These are phyloP conservation scores for Cosmia trapezina DNA, from an alignment of 2,888 invertebrate species.

Conservation along the genomic window DNA sequence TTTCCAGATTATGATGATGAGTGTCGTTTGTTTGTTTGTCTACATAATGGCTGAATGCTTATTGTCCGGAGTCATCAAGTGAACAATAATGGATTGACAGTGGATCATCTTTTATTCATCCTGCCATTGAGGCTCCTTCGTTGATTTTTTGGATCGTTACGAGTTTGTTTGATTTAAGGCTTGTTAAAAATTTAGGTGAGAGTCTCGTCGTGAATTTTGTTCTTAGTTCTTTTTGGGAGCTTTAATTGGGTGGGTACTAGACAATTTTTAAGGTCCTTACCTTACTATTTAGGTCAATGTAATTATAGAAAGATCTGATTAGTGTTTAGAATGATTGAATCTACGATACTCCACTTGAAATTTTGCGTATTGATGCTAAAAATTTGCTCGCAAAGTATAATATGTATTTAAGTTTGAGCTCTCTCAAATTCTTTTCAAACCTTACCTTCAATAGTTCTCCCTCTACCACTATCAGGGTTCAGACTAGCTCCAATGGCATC, in stretches of 20 bases:
- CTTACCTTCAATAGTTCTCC: background rate
- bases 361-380: background rate
- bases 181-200: slow-evolving; percentile 48
- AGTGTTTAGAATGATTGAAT: background rate
- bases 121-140: slow-evolving; percentile 31
- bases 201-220: slow-evolving; percentile 11
- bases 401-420: background rate
- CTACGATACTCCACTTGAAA: too few relatives aligned
- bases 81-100: slow-evolving; percentile 65
- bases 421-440: too few relatives aligned
- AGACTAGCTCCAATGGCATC: too few relatives aligned
- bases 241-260: slow-evolving; percentile 26
- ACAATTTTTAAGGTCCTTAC: background rate
- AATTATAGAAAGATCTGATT: background rate
- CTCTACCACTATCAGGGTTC: background rate
- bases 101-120: slow-evolving; percentile 62
- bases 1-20: slow-evolving; percentile 69
- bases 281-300: background rate
- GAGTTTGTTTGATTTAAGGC: slow-evolving; percentile 37
- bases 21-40: slow-evolving; percentile 55
- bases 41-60: slow-evolving; percentile 54
- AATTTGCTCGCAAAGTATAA: too few relatives aligned
- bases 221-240: slow-evolving; percentile 18
- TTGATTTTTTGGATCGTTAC: slow-evolving; percentile 44
- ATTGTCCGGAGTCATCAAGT: slow-evolving; percentile 53